phyloP scores from a whole-genome alignment of 2,797 vertebrate species.

The Mormyrus hasselquistii region DNA sequence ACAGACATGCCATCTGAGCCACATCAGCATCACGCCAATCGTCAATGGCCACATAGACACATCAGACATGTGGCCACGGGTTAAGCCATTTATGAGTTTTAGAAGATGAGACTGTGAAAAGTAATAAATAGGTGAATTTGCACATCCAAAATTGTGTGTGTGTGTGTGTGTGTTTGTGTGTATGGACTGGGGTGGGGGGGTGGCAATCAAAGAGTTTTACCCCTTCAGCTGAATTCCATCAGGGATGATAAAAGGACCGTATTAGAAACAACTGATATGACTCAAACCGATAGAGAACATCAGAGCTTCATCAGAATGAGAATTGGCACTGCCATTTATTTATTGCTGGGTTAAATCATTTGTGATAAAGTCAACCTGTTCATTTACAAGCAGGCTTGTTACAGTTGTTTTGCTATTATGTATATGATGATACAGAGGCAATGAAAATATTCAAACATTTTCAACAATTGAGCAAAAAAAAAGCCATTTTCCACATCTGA shows the following conservation, averaged over 20 bases:
- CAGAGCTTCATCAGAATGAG: neutral
- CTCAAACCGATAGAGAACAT: neutral
- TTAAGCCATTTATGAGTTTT: neutral
- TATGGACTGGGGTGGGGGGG: neutral
- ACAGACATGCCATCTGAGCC: neutral
- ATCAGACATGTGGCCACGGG: neutral
- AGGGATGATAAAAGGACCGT: neutral
- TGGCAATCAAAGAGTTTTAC: neutral
- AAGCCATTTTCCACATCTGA: neutral
- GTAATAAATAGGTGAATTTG: neutral
- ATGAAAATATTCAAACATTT: neutral
- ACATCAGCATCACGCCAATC: neutral
- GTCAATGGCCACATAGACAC: neutral
- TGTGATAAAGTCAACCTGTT: neutral
- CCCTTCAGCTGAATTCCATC: neutral
- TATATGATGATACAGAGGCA: constrained; percentile 2
- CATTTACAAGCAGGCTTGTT: neutral
- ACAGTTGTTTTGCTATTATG: neutral
- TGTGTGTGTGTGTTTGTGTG: neutral
- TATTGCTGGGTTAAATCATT: neutral
- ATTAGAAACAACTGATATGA: constrained; percentile 5
- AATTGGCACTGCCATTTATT: neutral
- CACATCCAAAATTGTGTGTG: neutral
- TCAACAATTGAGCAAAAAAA: neutral
- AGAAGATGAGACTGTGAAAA: neutral